A percentile compares a stretch with the other conserved stretches of the same genome.
phyloP scores from a whole-genome alignment of 2,797 vertebrate genomes.

The Xerus rutilus region DNA sequence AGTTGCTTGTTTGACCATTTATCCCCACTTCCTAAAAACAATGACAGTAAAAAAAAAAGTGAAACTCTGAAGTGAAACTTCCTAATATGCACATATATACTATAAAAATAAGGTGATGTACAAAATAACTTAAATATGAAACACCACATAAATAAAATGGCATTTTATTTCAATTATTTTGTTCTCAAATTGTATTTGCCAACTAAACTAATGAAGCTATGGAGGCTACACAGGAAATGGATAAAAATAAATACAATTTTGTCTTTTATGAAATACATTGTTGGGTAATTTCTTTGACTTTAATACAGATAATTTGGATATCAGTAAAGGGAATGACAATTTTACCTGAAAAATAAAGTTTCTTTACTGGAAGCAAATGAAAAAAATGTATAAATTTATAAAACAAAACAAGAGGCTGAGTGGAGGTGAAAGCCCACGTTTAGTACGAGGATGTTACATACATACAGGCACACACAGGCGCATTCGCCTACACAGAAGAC shows the following conservation, averaged over 20 bases:
- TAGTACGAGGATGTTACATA: constrained; percentile 8
- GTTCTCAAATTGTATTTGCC: constrained; percentile 37
- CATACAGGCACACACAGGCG: neutral
- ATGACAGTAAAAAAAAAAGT: constrained; percentile 42
- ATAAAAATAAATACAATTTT: constrained; percentile 46
- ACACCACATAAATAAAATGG: constrained; percentile 47
- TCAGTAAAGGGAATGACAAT: constrained; percentile 46
- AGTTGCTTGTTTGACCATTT: constrained; percentile 82
- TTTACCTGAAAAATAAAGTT: constrained; percentile 59
- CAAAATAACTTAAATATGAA: constrained; percentile 54
- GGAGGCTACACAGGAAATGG: neutral
- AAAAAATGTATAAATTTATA: constrained; percentile 46
- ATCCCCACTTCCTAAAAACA: constrained; percentile 83
- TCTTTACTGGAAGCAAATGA: constrained; percentile 40
- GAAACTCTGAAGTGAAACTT: constrained; percentile 20
- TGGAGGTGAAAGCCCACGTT: constrained; percentile 32
- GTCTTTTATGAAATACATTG: constrained; percentile 55
- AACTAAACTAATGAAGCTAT: constrained; percentile 50
- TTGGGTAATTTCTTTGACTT: constrained; percentile 35
- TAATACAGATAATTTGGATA: constrained; percentile 46
- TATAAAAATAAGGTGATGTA: neutral
- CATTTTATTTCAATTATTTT: constrained; percentile 60
- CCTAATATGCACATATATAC: neutral
- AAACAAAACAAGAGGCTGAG: constrained; percentile 56
- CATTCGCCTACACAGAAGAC: neutral